Evolutionary conservation across 1,140 invertebrate genomes (phyloP).

Genomic region (Periplaneta americana): DNA sequence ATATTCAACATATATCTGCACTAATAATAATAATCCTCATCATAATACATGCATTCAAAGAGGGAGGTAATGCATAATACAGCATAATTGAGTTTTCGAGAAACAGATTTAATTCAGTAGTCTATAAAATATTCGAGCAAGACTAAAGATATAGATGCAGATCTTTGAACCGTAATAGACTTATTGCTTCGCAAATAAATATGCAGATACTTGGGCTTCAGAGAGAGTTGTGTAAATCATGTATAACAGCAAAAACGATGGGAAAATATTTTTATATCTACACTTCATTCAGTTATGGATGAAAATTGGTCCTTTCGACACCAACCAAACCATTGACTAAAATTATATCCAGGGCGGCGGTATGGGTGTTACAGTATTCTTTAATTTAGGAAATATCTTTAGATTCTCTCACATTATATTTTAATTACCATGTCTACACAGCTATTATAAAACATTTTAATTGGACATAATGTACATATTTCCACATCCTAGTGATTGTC

Average conservation of each 20-base stretch:
- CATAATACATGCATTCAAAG: no score
- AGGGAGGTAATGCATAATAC: no score
- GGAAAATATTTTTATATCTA: not conserved
- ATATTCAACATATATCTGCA: no score
- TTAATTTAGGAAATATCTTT: not conserved
- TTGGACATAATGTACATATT: not conserved
- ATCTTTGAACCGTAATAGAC: no score
- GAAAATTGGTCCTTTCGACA: not conserved
- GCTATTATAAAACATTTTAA: not conserved
- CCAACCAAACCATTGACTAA: not conserved
- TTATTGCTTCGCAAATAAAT: no score
- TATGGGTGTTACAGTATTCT: not conserved
- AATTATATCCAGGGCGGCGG: not conserved
- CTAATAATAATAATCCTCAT: no score
- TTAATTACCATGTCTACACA: not conserved
- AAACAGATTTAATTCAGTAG: no score
- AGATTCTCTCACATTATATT: not conserved
- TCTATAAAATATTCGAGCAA: no score
- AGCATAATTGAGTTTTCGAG: no score
- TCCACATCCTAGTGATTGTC: no score
- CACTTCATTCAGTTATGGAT: not conserved
- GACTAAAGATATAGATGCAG: no score
- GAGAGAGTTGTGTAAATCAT: not conserved
- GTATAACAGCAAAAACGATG: not conserved
- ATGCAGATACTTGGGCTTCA: not conserved